A percentile compares a stretch with the other conserved stretches of the same genome.
These are phyloP conservation scores for Lota lota DNA, from an alignment of 2,113 vertebrate species.

Conservation along the genomic window DNA sequence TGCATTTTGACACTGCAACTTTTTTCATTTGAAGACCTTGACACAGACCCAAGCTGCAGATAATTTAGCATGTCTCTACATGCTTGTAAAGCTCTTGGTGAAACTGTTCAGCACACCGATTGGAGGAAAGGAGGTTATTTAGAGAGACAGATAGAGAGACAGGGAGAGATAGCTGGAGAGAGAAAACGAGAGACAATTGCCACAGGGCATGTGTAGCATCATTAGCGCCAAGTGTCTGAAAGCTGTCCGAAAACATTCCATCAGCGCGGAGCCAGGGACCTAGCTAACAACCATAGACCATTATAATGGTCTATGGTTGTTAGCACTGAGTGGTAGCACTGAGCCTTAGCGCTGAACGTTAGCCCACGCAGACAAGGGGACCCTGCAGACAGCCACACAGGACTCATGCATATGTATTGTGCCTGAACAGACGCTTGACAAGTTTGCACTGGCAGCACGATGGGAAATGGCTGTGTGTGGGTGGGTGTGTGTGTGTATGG, in stretches of 20 bases:
- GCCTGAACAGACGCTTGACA: constrained; percentile 1
- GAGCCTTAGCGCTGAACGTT: neutral
- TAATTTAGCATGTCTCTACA: constrained; percentile 28
- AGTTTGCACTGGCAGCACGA: constrained; percentile 16
- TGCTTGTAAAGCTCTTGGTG: constrained; percentile 34
- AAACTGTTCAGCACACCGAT: constrained; percentile 39
- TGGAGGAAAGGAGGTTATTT: constrained; percentile 11
- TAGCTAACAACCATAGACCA: constrained; percentile 55
- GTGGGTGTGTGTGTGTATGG: neutral
- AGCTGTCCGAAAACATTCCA: constrained; percentile 59
- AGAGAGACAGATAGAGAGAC: no score
- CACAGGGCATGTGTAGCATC: constrained; percentile 55
- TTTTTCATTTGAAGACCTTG: neutral
- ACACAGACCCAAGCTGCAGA: neutral
- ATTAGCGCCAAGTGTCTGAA: constrained; percentile 67
- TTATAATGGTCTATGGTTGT: constrained; percentile 27
- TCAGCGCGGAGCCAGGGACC: constrained; percentile 54
- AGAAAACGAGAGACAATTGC: constrained; percentile 21
- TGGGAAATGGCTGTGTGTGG: no score
- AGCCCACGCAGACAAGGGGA: constrained; percentile 30
- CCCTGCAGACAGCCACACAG: constrained; percentile 33
- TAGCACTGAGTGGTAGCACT: constrained; percentile 6
- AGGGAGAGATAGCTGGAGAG: neutral
- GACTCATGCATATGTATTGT: constrained; percentile 16
- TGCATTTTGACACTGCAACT: neutral